phyloP scores from a whole-genome alignment of 2,113 vertebrate species.

The Eleginops maclovinus region DNA sequence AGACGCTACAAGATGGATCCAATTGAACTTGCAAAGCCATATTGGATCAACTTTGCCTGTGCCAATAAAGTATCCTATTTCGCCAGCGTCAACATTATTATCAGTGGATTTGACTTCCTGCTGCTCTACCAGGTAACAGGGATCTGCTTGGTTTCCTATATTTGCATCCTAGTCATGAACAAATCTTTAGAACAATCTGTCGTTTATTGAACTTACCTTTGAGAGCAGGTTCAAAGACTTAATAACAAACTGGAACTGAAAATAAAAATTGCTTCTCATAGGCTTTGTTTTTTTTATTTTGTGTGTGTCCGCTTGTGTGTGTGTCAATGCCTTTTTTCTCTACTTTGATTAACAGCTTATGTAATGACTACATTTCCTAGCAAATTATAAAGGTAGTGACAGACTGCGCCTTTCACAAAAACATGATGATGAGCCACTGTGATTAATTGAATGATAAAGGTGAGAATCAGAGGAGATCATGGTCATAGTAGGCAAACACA shows the following conservation, averaged over 20 bases:
- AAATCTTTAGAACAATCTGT: conserved; percentile 11
- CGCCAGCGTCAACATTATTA: not conserved
- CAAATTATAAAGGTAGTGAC: too few relatives aligned
- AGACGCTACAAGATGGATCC: not conserved
- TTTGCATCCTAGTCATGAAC: not conserved
- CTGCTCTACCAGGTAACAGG: not conserved
- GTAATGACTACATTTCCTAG: too few relatives aligned
- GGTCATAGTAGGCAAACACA: conserved; percentile 18
- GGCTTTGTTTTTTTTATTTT: not conserved
- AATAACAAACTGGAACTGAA: not conserved
- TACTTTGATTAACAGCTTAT: too few relatives aligned
- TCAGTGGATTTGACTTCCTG: not conserved
- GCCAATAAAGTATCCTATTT: not conserved
- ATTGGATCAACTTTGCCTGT: not conserved
- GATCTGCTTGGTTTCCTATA: not conserved
- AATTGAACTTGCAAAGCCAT: conserved; percentile 19
- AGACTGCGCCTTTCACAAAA: not conserved
- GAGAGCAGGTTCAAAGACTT: conserved; percentile 6
- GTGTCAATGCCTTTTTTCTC: too few relatives aligned
- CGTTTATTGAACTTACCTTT: conserved; percentile 13
- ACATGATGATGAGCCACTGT: conserved; percentile 1
- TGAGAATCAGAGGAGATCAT: conserved; percentile 49
- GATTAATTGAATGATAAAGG: not conserved
- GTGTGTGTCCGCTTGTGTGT: not conserved
- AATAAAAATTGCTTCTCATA: not conserved